Evolutionary conservation across 2,888 invertebrate species (phyloP).

Genomic region (Lutraria lutraria): DNA sequence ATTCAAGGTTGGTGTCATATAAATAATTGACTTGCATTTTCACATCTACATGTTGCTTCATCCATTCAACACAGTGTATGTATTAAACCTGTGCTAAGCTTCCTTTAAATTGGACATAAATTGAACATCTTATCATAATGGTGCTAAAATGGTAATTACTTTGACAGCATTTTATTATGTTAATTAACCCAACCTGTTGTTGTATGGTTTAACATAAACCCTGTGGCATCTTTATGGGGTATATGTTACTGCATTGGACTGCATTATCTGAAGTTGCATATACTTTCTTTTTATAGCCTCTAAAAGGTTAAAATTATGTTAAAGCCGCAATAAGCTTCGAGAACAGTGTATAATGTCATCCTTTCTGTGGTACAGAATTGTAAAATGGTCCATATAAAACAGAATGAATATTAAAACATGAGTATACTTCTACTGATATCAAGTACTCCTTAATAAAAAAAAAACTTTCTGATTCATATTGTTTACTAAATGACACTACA

Average conservation of each 20-base stretch:
- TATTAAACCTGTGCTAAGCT: background rate
- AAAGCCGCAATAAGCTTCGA: too few species aligned
- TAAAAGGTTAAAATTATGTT: too few species aligned
- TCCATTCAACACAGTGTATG: background rate
- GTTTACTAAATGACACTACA: too few species aligned
- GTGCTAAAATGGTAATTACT: background rate
- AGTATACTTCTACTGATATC: too few species aligned
- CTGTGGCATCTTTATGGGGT: conserved; percentile 1
- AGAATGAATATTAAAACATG: too few species aligned
- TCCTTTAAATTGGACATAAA: background rate
- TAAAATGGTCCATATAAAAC: too few species aligned
- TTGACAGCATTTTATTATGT: conserved; percentile 5
- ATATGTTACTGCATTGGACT: background rate
- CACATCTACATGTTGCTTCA: background rate
- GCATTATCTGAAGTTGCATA: background rate
- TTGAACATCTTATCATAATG: conserved; percentile 2
- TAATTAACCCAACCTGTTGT: background rate
- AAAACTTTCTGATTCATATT: too few species aligned
- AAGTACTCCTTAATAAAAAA: too few species aligned
- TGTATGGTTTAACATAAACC: background rate
- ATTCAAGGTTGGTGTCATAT: too few species aligned
- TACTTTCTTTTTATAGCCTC: background rate
- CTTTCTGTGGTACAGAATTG: too few species aligned
- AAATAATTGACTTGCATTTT: background rate
- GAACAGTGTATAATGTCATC: too few species aligned